Evolutionary conservation across 2,797 vertebrate species (phyloP), one percentile per base, ranked within the genome.

Genomic region (Takifugu rubripes): DNA sequence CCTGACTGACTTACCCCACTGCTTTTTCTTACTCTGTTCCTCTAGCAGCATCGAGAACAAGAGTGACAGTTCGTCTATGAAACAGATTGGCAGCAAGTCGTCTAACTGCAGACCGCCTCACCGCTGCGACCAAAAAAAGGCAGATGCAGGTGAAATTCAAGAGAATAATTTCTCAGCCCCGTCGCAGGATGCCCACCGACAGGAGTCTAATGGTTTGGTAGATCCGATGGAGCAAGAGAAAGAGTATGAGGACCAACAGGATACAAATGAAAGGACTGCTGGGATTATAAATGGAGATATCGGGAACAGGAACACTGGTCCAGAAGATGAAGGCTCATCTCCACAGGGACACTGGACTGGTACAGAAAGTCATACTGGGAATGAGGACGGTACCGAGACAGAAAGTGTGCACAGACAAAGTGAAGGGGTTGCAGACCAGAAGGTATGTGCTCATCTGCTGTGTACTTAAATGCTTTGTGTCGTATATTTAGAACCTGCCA

Each of bases 271-370:
- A 3, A 25, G 62, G 63, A 58, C 27, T 1, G 66, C 3, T 0
- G 71, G n/a, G 63, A 66, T 92, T 61, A 68, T 91, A 2, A 92
- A 93, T 33, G 92, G 92, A 68, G 87, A 89, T 11, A 62, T 72
- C 54, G 82, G 55, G 26, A 67, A 66, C 16, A 54, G 55, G 47
- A 66, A 64, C 36, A n/a, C 46, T 1, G 79, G 83, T 25, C 58
- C 70, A 27, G 64, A 56, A 1, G 82, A 73, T 2, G 74, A 74
- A 15, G 70, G 55, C 0, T 79, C 81, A 16, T 60, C 78, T 61
- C 52, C 60, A 8, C 46, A 56, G 2, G 54, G 3, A 0, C 68
- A 76, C 59, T 44, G 72, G 70, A 78, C 74, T 26, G 76, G 5
- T 10, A 5, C 66, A 17, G 73, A 66, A 26, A 64, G 61, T 53